These are phyloP conservation scores for Phyllotreta cruciferae DNA, from an alignment of 2,888 invertebrate species.

Conservation along the genomic window DNA sequence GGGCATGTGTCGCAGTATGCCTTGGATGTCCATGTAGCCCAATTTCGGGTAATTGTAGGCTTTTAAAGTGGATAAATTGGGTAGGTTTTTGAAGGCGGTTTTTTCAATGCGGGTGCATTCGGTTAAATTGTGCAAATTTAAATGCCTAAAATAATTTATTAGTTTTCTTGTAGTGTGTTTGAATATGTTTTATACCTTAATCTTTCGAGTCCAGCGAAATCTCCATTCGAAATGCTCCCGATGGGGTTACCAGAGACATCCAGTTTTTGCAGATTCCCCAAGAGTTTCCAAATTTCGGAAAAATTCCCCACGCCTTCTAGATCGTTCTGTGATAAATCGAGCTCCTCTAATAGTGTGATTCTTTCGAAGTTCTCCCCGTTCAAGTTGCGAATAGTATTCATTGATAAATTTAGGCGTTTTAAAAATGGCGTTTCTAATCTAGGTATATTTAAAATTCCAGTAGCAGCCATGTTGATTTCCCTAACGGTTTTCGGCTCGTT, in stretches of 20 bases:
- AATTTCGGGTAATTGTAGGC: conserved; percentile 80
- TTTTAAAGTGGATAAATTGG: conserved; percentile 73
- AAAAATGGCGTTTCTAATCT: conserved; percentile 87
- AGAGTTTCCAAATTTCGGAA: conserved; percentile 72
- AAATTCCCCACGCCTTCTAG: conserved; percentile 67
- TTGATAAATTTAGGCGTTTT: conserved; percentile 77
- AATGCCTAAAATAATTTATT: conserved; percentile 60
- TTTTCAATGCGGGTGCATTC: conserved; percentile 82
- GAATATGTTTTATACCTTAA: too few species aligned
- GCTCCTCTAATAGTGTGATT: conserved; percentile 77
- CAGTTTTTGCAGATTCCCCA: conserved; percentile 74
- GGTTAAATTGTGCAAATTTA: conserved; percentile 72
- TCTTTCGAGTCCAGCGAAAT: conserved; percentile 73
- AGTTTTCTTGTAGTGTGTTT: background rate
- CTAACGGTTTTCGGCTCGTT: conserved; percentile 89
- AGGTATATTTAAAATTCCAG: conserved; percentile 72
- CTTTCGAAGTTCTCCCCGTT: conserved; percentile 75
- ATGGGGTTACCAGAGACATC: conserved; percentile 89
- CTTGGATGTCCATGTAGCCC: conserved; percentile 86
- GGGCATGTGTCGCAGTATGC: conserved; percentile 77
- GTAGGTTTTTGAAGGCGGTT: conserved; percentile 76
- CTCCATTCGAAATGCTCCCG: conserved; percentile 74
- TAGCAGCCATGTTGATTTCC: conserved; percentile 81
- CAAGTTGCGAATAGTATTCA: conserved; percentile 74
- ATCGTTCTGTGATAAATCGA: conserved; percentile 80